Evolutionary conservation across 2,113 vertebrate genomes (phyloP).

Genomic region (Cyphomyrus plagiostoma): DNA sequence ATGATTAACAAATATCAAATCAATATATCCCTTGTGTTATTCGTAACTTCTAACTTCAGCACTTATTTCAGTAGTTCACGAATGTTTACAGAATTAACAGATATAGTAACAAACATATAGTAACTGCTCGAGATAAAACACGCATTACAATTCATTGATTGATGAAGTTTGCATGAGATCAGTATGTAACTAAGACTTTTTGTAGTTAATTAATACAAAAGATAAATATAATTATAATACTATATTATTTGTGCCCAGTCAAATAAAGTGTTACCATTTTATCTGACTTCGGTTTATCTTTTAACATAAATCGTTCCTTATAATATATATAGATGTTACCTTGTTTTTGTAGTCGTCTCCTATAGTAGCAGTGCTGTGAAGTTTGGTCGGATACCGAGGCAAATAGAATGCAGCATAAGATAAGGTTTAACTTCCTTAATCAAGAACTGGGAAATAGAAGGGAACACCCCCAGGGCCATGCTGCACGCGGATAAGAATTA

Average conservation of each 20-base stretch:
- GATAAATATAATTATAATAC: too few relatives aligned
- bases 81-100: too few relatives aligned
- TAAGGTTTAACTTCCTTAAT: background rate
- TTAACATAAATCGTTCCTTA: background rate
- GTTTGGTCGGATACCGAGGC: background rate
- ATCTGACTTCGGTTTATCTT: background rate
- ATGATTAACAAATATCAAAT: background rate
- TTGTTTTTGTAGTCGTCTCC: background rate
- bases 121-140: too few relatives aligned
- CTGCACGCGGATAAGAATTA: background rate
- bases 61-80: too few relatives aligned
- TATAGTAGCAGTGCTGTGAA: background rate
- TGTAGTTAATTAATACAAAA: too few relatives aligned
- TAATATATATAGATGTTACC: background rate
- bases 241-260: too few relatives aligned
- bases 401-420: background rate
- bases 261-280: too few relatives aligned
- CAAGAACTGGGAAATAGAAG: background rate
- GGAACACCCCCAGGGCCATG: background rate
- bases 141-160: too few relatives aligned
- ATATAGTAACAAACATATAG: too few relatives aligned
- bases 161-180: too few relatives aligned
- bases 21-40: background rate
- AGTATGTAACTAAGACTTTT: too few relatives aligned
- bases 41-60: too few relatives aligned